Conservation (phyloP, 2,888 invertebrate species). For the Erebia palarica region DNA sequence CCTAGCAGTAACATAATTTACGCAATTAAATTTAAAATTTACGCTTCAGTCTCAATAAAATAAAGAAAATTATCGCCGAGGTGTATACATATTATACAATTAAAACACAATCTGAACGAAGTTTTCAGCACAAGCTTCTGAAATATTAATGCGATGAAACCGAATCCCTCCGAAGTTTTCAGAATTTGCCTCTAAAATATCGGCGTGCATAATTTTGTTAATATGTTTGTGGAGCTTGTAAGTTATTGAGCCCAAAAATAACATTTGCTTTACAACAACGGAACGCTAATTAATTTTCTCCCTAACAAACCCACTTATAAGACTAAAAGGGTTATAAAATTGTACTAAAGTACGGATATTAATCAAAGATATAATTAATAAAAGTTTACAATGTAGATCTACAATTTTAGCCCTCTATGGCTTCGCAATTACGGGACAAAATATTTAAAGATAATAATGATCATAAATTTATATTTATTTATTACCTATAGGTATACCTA, state of each 20-base stretch:
- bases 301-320: conserved; percentile 45
- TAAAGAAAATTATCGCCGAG: not conserved
- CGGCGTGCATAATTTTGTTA: conserved; percentile 21
- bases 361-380: too few relatives aligned
- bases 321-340: not conserved
- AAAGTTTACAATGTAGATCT: too few relatives aligned
- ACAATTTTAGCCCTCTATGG: too few relatives aligned
- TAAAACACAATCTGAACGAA: not conserved
- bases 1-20: too few relatives aligned
- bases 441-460: too few relatives aligned
- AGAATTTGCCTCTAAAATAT: conserved; percentile 17
- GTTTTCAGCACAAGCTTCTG: conserved; percentile 8
- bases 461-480: too few relatives aligned
- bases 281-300: conserved; percentile 59
- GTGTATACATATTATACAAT: not conserved
- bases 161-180: conserved; percentile 10
- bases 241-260: conserved; percentile 24
- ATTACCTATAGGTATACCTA: too few relatives aligned
- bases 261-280: conserved; percentile 34
- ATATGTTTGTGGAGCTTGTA: conserved; percentile 19
- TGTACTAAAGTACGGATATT: too few relatives aligned
- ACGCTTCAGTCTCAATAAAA: not conserved
- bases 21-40: too few relatives aligned
- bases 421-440: too few relatives aligned
- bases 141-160: conserved; percentile 7